Base-by-base conservation (phyloP, 1,140 invertebrate species). In the Microplitis mediator region DNA sequence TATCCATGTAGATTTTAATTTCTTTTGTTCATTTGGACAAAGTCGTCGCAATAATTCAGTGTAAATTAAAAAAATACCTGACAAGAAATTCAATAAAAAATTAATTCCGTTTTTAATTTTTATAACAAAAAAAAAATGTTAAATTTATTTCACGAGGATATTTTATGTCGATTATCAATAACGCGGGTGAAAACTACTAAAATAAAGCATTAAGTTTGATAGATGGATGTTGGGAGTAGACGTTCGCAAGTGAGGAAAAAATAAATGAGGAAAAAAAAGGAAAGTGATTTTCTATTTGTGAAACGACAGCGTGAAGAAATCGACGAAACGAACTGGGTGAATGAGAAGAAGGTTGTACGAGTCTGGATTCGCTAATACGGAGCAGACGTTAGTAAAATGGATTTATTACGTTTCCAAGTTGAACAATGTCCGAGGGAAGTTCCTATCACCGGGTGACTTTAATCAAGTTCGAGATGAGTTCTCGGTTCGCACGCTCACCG, bases 401-500 rank as follows among this genome's bases (percentile, higher is more conserved):
- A 80, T 79, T 79, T 78, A 78, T 79, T 79, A 74, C 74, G 35
- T 77, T 79, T 77, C 63, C 58, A 78, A 80, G 69, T 79, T 74
- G 79, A 80, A 79, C 78, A 79, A 78, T 77, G 77, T 78, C 75
- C 72, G 61, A 74, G 51, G 34, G 65, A 75, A 75, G 61, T 76
- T 73, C 36, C 74, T 75, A 80, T 78, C 73, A 69, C 69, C 54
- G 34, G 31, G 71, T 74, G 75, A 79, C 79, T 79, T 80, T 76
- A 76, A 76, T 75, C 69, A 71, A 79, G 77, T 79, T 80, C 72
- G 45, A 45, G 71, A 78, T 71, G 50, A 75, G 73, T 74, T 77
- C 31, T 52, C 11, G 8, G 36, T 62, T 68, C 51, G 13, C 66
- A 32, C 60, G 11, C 4, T 5, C 32, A 62, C 13, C 8, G 11